Evolutionary conservation across 2,888 invertebrate species (phyloP).

Genomic region (Pristionchus japonicus): DNA sequence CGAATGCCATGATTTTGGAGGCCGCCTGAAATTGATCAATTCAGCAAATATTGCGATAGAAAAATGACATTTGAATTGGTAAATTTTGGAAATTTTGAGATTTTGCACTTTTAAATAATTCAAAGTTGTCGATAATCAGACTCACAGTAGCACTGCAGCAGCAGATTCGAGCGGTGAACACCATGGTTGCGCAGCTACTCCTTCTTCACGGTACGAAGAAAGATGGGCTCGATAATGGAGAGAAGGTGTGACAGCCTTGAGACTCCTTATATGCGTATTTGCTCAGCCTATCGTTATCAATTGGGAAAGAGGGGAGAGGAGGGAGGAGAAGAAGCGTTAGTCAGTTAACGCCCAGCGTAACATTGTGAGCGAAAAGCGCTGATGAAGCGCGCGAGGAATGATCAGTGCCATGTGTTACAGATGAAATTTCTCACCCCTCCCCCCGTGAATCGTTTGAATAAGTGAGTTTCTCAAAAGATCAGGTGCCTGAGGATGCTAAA

Average conservation of each 20-base stretch:
- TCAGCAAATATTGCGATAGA: too few species aligned
- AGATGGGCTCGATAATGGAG: neutral
- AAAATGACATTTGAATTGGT: too few species aligned
- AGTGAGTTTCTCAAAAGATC: neutral
- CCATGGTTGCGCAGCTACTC: neutral
- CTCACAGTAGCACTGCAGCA: slow-evolving; percentile 13
- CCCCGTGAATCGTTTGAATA: neutral
- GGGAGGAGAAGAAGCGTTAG: neutral
- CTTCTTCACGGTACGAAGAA: slow-evolving; percentile 31
- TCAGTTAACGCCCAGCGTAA: neutral
- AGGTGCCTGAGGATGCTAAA: neutral
- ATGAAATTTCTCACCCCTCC: neutral
- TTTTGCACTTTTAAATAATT: too few species aligned
- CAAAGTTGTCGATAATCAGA: too few species aligned
- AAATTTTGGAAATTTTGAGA: too few species aligned
- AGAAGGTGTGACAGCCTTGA: neutral
- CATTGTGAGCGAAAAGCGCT: neutral
- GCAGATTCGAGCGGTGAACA: slow-evolving; percentile 9
- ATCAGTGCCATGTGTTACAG: neutral
- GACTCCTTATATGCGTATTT: neutral
- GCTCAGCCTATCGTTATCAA: neutral
- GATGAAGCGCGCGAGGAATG: neutral
- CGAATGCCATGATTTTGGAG: slow-evolving; percentile 16
- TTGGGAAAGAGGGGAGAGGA: neutral
- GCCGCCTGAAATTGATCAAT: neutral